Percentiles rank a stretch among this genome's conserved stretches.
Evolutionary conservation across 2,113 vertebrate genomes (phyloP).

Genomic region (Tenrec ecaudatus): DNA sequence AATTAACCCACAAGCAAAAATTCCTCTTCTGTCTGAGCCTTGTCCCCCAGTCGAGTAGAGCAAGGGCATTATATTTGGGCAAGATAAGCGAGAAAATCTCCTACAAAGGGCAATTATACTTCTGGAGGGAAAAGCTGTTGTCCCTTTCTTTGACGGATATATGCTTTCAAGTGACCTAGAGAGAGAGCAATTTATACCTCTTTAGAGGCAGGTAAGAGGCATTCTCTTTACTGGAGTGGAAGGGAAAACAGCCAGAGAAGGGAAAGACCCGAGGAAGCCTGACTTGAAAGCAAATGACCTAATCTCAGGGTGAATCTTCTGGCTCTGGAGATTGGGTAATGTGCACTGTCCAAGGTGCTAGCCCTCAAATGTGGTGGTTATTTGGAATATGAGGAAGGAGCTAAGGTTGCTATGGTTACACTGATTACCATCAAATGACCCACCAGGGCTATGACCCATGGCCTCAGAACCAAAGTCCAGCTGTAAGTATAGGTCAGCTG

Average conservation of each 20-base stretch:
- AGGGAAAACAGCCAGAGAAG: conserved; percentile 2
- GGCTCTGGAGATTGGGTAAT: neutral
- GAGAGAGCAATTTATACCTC: conserved; percentile 49
- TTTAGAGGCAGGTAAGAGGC: conserved; percentile 26
- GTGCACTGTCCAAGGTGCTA: neutral
- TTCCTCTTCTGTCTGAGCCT: neutral
- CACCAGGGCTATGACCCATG: neutral
- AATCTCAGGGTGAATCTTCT: conserved; percentile 32
- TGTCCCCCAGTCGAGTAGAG: neutral
- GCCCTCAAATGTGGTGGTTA: neutral
- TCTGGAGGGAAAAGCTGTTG: conserved; percentile 45
- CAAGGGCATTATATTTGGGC: conserved; percentile 33
- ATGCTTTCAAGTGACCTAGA: conserved; percentile 25
- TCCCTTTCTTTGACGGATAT: conserved; percentile 55
- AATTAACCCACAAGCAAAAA: conserved; percentile 47
- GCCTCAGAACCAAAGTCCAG: neutral
- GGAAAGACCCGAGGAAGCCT: conserved; percentile 21
- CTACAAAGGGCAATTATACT: conserved; percentile 44
- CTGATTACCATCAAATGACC: neutral
- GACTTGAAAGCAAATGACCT: conserved; percentile 35
- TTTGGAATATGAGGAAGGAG: neutral
- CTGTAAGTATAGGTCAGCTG: neutral
- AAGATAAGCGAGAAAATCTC: conserved; percentile 44
- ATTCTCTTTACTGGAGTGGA: conserved; percentile 53
- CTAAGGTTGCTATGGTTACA: neutral